Evolutionary conservation across 2,797 vertebrate species (phyloP).

Genomic region (Darevskia nairensis): DNA sequence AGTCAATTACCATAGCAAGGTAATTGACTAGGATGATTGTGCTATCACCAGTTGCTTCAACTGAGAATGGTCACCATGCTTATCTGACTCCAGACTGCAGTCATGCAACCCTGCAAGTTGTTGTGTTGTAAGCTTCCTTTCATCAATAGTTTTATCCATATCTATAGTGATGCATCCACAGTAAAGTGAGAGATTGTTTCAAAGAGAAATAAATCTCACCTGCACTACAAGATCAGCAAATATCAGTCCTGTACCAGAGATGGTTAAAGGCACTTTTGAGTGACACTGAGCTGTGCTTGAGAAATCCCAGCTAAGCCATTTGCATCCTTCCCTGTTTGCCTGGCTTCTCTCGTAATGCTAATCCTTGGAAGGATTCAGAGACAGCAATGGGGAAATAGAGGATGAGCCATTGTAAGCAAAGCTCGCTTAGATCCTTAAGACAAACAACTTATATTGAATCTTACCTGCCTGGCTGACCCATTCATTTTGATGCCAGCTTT

Average conservation of each 20-base stretch:
- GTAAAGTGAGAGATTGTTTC: neutral
- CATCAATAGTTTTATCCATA: neutral
- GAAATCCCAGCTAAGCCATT: neutral
- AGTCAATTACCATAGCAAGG: neutral
- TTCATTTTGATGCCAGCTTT: constrained; percentile 38
- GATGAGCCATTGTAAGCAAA: constrained; percentile 7
- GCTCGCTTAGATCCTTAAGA: neutral
- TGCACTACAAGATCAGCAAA: neutral
- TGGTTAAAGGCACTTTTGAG: neutral
- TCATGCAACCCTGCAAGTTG: neutral
- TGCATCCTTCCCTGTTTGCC: constrained; percentile 29
- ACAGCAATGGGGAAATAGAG: neutral
- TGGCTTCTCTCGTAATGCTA: constrained; percentile 27
- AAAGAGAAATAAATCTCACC: neutral
- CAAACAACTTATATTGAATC: constrained; percentile 12
- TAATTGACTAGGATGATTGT: neutral
- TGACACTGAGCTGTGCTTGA: neutral
- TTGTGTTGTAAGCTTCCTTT: neutral
- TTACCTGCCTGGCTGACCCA: neutral
- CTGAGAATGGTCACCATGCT: neutral
- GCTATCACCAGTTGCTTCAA: neutral
- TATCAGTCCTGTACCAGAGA: neutral
- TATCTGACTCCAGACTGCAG: neutral
- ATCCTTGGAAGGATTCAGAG: constrained; percentile 34
- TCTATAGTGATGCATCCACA: neutral